These are phyloP conservation scores for Dendrocopos noguchii DNA, from an alignment of 2,113 vertebrate genomes.

Conservation along the genomic window DNA sequence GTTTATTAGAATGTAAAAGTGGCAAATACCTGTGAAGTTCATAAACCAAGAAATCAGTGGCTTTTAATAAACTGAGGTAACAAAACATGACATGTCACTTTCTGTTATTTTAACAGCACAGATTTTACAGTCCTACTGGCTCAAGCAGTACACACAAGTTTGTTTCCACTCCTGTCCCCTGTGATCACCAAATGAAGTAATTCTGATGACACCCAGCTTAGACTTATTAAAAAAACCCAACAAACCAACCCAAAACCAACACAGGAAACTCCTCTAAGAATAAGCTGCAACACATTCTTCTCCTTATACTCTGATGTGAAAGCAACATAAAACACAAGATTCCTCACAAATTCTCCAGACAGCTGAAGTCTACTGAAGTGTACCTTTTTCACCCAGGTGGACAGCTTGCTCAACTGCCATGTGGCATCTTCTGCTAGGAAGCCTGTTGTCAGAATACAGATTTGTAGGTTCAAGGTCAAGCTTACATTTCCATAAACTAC, in stretches of 20 bases:
- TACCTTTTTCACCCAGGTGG: conserved; percentile 84
- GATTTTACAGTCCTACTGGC: background rate
- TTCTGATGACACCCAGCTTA: background rate
- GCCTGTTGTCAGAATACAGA: conserved; percentile 66
- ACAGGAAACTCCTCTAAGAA: background rate
- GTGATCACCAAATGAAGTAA: background rate
- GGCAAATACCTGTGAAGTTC: background rate
- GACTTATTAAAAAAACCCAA: background rate
- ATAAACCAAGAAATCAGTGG: background rate
- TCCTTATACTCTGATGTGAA: background rate
- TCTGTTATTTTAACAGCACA: background rate
- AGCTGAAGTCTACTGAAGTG: background rate
- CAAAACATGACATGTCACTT: background rate
- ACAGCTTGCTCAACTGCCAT: conserved; percentile 84
- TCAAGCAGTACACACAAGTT: background rate
- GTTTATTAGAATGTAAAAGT: background rate
- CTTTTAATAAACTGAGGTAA: background rate
- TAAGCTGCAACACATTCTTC: background rate
- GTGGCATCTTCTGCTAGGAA: conserved; percentile 88
- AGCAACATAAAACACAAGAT: background rate
- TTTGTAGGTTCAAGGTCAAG: background rate
- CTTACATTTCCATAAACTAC: background rate
- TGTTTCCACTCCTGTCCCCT: background rate
- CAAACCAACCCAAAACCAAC: no score
- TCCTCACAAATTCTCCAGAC: background rate